A percentile compares a stretch with the other conserved stretches of the same genome.
Evolutionary conservation across 2,888 invertebrate species (phyloP).

Genomic region (Thysanoteuthis rhombus): DNA sequence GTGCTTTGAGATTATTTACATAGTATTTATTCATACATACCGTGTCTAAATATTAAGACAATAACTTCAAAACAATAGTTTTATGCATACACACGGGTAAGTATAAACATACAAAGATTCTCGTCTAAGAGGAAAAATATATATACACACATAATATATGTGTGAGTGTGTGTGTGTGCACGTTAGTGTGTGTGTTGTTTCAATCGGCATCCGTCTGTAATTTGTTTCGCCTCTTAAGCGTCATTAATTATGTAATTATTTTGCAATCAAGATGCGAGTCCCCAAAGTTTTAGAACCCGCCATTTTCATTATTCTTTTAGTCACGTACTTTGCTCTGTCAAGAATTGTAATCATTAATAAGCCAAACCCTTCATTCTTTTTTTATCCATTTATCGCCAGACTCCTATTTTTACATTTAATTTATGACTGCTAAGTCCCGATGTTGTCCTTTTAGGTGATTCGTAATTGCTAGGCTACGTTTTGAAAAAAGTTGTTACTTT

Average conservation of each 20-base stretch:
- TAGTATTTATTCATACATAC: too few species aligned
- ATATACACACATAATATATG: not conserved
- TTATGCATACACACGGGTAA: not conserved
- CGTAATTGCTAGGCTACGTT: not conserved
- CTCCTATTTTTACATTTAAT: not conserved
- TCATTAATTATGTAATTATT: not conserved
- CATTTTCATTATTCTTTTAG: not conserved
- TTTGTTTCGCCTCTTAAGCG: not conserved
- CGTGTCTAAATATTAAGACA: too few species aligned
- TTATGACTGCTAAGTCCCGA: not conserved
- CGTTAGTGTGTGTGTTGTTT: not conserved
- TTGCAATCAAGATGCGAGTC: not conserved
- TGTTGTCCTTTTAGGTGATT: not conserved
- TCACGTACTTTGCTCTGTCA: not conserved
- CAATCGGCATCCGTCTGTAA: not conserved
- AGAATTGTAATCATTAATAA: not conserved
- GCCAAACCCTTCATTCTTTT: not conserved
- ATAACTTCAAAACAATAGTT: too few species aligned
- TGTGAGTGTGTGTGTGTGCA: not conserved
- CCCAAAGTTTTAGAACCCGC: not conserved
- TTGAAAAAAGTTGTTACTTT: not conserved
- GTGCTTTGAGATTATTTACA: too few species aligned
- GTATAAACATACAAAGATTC: not conserved
- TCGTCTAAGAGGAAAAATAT: too few species aligned
- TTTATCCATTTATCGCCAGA: not conserved